These are phyloP conservation scores for Oreochromis spilurus DNA, from an alignment of 2,113 vertebrate species.

Conservation along the genomic window DNA sequence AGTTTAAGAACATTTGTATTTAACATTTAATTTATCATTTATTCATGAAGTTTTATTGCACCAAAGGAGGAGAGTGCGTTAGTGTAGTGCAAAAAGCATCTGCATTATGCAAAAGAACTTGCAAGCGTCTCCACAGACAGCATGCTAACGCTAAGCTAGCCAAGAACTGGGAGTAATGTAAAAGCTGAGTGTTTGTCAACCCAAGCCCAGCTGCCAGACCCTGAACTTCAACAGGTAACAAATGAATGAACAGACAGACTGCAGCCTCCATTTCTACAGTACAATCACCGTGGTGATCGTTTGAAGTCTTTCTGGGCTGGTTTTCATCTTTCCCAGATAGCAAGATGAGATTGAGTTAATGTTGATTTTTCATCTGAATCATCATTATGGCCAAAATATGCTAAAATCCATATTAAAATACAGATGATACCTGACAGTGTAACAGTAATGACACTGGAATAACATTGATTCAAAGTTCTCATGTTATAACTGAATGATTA, in stretches of 20 bases:
- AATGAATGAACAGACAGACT: not conserved
- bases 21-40: not conserved
- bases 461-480: not conserved
- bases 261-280: not conserved
- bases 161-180: not conserved
- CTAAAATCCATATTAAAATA: not conserved
- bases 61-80: not conserved
- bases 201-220: not conserved
- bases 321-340: not conserved
- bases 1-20: not conserved
- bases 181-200: not conserved
- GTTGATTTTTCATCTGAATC: not conserved
- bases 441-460: not conserved
- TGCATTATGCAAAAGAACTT: not conserved
- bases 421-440: not conserved
- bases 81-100: not conserved
- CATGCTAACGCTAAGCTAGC: not conserved
- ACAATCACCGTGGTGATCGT: not conserved
- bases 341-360: not conserved
- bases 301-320: not conserved
- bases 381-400: not conserved
- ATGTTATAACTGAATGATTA: not conserved
- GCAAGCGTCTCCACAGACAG: not conserved
- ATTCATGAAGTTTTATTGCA: not conserved
- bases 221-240: not conserved